Percentiles rank a stretch among this genome's conserved stretches.
phyloP scores from a whole-genome alignment of 2,797 vertebrate species.

The Chaunax sp. region DNA sequence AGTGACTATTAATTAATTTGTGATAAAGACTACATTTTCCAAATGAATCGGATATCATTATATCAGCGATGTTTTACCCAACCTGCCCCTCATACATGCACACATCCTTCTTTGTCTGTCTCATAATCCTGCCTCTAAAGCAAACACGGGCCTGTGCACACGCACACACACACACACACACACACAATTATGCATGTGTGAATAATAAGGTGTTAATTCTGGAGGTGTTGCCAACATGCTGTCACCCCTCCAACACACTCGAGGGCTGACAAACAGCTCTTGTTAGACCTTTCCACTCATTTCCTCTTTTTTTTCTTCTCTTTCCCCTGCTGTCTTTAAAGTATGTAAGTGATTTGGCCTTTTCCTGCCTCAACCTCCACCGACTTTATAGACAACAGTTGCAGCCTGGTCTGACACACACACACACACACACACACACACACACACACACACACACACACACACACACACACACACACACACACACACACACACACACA shows the following conservation, averaged over 20 bases:
- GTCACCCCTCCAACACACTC: conserved; percentile 51
- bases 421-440: not conserved
- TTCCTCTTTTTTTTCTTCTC: conserved; percentile 58
- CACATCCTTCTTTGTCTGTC: conserved; percentile 16
- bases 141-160: not conserved
- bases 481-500: conserved; percentile 12
- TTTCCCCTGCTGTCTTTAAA: conserved; percentile 42
- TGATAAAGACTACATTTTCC: too few relatives aligned
- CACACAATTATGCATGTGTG: conserved; percentile 58
- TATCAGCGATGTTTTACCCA: too few relatives aligned
- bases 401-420: not conserved
- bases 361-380: conserved; percentile 49
- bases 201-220: conserved; percentile 77
- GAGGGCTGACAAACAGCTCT: conserved; percentile 44
- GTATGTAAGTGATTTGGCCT: conserved; percentile 67
- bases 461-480: not conserved
- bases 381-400: conserved; percentile 40
- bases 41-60: too few relatives aligned
- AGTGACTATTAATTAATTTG: too few relatives aligned
- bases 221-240: conserved; percentile 67
- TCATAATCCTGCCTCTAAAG: conserved; percentile 26
- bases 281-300: conserved; percentile 65
- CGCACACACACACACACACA: not conserved
- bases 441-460: conserved; percentile 6
- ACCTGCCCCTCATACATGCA: not conserved